Percentiles rank a stretch among this genome's conserved stretches.
These are phyloP conservation scores for Nannobrachium achirus DNA, from an alignment of 2,113 vertebrate genomes.

Conservation along the genomic window DNA sequence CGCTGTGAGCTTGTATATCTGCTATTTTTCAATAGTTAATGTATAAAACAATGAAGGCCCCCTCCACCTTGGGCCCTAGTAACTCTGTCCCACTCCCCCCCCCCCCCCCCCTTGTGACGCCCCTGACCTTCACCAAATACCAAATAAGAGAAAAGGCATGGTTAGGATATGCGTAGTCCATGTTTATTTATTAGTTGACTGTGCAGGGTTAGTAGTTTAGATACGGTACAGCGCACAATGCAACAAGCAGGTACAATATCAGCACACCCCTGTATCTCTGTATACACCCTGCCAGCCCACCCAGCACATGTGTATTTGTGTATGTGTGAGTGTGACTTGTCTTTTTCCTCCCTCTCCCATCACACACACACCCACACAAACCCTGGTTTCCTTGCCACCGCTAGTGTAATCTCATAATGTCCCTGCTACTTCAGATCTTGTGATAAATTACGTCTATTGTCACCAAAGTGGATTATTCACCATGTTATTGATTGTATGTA, in stretches of 20 bases:
- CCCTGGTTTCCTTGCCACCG: not conserved
- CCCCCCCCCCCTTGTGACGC: no score
- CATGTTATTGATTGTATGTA: not conserved
- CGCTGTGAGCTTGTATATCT: no score
- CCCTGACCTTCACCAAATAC: not conserved
- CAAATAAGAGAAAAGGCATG: not conserved
- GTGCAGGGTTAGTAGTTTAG: constrained; percentile 65
- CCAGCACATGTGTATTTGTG: not conserved
- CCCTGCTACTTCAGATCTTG: not conserved
- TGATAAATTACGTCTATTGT: constrained; percentile 9
- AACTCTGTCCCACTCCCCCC: no score
- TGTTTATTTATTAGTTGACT: constrained; percentile 71
- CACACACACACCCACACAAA: not conserved
- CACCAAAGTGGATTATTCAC: not conserved
- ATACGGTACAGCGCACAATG: constrained; percentile 74
- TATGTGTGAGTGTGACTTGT: not conserved
- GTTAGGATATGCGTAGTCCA: constrained; percentile 58
- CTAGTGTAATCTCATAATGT: not conserved
- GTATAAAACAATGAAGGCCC: no score
- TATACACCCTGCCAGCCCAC: not conserved
- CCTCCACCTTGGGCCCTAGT: no score
- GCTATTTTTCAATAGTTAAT: no score
- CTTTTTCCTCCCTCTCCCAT: not conserved
- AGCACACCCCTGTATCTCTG: constrained; percentile 57
- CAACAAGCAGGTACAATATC: constrained; percentile 75